Evolutionary conservation across 2,113 vertebrate species (phyloP), one percentile per base, ranked within the genome.

Genomic region (Romanogobio albipinnatus): DNA sequence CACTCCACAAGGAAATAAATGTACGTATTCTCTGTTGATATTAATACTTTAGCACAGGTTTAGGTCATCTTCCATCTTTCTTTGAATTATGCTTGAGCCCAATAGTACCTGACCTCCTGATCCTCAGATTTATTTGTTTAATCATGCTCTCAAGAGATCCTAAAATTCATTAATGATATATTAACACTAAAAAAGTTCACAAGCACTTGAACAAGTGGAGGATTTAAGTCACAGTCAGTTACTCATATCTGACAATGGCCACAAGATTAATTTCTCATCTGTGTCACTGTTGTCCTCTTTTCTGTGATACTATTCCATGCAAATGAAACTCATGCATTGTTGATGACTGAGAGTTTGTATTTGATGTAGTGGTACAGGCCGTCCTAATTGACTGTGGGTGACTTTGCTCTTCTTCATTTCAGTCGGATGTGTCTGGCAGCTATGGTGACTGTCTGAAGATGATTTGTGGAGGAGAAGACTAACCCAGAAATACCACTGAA

Each of bases 1-100:
- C 96, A 1, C 90, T 96, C 9, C 62, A 90, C 84, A 94, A 95
- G 13, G 91, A 90, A 70, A 93, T 96, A 43, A 76, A 93, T 88
- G 96, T 96, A 83, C 93, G 94, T 80, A 26, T 13, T 43, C n/a
- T n/a, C 9, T 8, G 49, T 0, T 53, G 4, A 82, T 70, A 14
- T 64, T 47, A 47, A 49, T 14, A 14, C n/a, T 45, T 73, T 0
- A 73, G 22, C 10, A 74, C 5, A 74, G 5, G 36, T 45, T 26
- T n/a, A 74, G 2, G 3, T n/a, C 45, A 75, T 75, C 45, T 75
- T 33, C 43, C 45, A 47, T 49, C 43, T 13, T 49, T 75, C 71
- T 49, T 15, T 75, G 0, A 45, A 14, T 49, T 15, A 14, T 43
- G 19, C 14, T 43, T 4, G 3, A 73, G 4, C 4, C 33, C 68